Conservation (phyloP, 1,140 invertebrate genomes). For the Temnothorax nylanderi region DNA sequence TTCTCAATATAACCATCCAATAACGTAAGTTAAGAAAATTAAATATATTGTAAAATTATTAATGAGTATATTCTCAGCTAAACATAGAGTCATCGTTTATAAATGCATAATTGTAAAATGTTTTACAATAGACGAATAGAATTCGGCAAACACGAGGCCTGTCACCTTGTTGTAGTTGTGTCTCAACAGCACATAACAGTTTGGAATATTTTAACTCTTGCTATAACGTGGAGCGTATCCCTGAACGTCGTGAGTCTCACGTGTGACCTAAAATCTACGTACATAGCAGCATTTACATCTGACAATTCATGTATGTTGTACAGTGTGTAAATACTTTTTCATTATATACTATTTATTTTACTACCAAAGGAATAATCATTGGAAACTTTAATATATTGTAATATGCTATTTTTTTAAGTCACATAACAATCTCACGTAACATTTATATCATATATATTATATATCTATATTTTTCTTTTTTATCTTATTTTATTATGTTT, state of each 20-base stretch:
- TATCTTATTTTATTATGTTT: background rate
- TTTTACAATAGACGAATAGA: constrained; percentile 85
- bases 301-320: constrained; percentile 87
- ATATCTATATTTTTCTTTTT: background rate
- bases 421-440: background rate
- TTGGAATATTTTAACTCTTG: constrained; percentile 91
- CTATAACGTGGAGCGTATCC: constrained; percentile 87
- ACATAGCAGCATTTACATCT: constrained; percentile 89
- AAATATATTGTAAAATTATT: background rate
- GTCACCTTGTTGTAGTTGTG: constrained; percentile 88
- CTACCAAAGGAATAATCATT: background rate
- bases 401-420: background rate
- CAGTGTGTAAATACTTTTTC: background rate
- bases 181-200: constrained; percentile 87
- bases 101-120: constrained; percentile 24
- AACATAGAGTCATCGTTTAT: background rate
- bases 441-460: background rate
- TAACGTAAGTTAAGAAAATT: constrained; percentile 76
- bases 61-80: background rate
- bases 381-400: background rate
- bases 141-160: constrained; percentile 89
- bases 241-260: constrained; percentile 85
- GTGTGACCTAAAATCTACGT: constrained; percentile 87
- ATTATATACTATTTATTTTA: constrained; percentile 7
- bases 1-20: constrained; percentile 77